These are phyloP conservation scores for Ganaspis brasiliensis DNA, from an alignment of 2,888 invertebrate genomes.

Conservation along the genomic window DNA sequence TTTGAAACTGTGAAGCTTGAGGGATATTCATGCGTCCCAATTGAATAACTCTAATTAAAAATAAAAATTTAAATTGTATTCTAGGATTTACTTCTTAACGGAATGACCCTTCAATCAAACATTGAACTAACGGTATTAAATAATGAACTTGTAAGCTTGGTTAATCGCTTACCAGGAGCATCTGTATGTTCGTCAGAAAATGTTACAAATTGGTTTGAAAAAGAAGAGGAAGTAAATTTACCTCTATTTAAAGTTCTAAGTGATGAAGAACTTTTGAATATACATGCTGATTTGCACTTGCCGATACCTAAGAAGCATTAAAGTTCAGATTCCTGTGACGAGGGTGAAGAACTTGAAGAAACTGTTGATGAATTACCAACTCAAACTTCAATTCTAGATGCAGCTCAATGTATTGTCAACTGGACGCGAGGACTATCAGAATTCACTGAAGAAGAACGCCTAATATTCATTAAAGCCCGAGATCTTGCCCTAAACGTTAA, in stretches of 20 bases:
- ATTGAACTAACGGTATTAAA: background rate
- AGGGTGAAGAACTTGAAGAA: slow-evolving; percentile 11
- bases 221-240: slow-evolving; percentile 10
- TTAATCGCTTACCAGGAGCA: background rate
- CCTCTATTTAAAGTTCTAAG: background rate
- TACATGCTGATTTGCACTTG: slow-evolving; percentile 1
- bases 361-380: slow-evolving; percentile 10
- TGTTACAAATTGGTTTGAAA: slow-evolving; percentile 14
- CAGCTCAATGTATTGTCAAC: slow-evolving; percentile 8
- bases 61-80: background rate
- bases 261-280: background rate
- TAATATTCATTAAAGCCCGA: slow-evolving; percentile 14
- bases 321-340: background rate
- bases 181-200: slow-evolving; percentile 10
- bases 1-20: background rate
- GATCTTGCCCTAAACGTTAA: background rate
- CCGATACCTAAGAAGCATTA: background rate
- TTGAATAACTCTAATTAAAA: background rate
- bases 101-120: background rate
- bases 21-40: background rate
- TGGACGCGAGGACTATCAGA: background rate
- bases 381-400: background rate
- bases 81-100: slow-evolving; percentile 1
- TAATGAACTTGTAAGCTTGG: too few species aligned
- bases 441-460: slow-evolving; percentile 7